A percentile compares a stretch with the other conserved stretches of the same genome.
These are phyloP conservation scores for Pardalotus punctatus DNA, from an alignment of 2,113 vertebrate genomes.

Conservation along the genomic window DNA sequence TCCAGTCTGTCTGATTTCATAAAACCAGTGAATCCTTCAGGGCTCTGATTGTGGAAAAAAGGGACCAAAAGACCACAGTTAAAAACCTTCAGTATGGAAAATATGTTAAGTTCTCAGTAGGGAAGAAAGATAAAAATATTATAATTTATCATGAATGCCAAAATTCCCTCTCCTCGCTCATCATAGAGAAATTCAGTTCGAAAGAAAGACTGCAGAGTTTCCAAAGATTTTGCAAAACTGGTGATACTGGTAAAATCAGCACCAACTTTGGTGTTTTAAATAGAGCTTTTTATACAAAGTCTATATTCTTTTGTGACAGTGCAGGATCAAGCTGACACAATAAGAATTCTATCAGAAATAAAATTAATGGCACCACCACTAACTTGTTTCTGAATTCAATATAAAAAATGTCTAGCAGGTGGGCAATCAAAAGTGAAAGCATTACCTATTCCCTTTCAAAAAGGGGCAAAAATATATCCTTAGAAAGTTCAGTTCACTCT, in stretches of 20 bases:
- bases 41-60: neutral
- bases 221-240: neutral
- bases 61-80: neutral
- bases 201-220: neutral
- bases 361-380: neutral
- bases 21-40: neutral
- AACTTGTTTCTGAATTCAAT: neutral
- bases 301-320: neutral
- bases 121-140: neutral
- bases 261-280: neutral
- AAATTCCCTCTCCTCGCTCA: neutral
- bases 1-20: neutral
- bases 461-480: conserved; percentile 31
- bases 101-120: neutral
- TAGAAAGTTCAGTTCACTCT: conserved; percentile 46
- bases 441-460: conserved; percentile 22
- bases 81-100: neutral
- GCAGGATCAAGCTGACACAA: neutral
- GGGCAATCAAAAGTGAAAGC: conserved; percentile 18
- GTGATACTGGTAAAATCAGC: neutral
- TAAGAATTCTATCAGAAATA: neutral
- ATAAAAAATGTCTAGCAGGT: neutral
- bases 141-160: neutral
- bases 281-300: neutral
- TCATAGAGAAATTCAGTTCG: neutral